phyloP scores from a whole-genome alignment of 2,888 invertebrate species.

The Polydrusus tereticollis region DNA sequence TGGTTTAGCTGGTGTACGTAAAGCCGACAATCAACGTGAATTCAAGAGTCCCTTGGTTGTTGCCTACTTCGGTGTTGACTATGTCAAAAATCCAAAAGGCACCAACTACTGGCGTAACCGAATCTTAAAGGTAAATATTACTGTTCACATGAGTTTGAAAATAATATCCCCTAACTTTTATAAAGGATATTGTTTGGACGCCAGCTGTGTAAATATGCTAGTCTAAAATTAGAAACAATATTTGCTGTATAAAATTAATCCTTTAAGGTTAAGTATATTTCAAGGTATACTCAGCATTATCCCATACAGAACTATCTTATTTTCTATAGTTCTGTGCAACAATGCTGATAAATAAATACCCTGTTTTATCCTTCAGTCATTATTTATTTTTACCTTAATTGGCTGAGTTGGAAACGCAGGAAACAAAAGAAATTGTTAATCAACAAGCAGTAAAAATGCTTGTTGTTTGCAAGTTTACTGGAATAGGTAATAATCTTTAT shows the following conservation, averaged over 20 bases:
- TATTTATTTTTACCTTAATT: not conserved
- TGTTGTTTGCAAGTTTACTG: too few relatives aligned
- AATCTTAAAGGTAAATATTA: constrained; percentile 81
- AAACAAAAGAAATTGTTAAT: not conserved
- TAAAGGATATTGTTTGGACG: not conserved
- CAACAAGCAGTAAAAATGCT: too few relatives aligned
- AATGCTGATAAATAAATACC: not conserved
- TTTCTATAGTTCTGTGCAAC: not conserved
- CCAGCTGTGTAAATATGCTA: too few relatives aligned
- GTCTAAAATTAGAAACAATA: too few relatives aligned
- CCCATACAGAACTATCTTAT: not conserved
- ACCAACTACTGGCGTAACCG: constrained; percentile 99
- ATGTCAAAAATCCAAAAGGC: constrained; percentile 95
- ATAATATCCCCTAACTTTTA: not conserved
- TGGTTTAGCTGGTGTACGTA: constrained; percentile 93
- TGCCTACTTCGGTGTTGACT: constrained; percentile 95
- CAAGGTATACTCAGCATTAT: not conserved
- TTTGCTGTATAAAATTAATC: too few relatives aligned
- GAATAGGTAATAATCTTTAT: too few relatives aligned
- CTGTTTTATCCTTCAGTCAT: not conserved
- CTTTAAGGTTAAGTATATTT: too few relatives aligned
- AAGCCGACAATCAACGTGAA: constrained; percentile 85
- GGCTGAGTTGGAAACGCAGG: not conserved
- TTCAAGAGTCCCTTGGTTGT: constrained; percentile 92
- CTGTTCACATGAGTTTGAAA: not conserved